Percentiles rank a stretch among this genome's conserved stretches.
These are phyloP conservation scores for Lycaon pictus DNA, from an alignment of 2,113 vertebrate species.

Conservation along the genomic window DNA sequence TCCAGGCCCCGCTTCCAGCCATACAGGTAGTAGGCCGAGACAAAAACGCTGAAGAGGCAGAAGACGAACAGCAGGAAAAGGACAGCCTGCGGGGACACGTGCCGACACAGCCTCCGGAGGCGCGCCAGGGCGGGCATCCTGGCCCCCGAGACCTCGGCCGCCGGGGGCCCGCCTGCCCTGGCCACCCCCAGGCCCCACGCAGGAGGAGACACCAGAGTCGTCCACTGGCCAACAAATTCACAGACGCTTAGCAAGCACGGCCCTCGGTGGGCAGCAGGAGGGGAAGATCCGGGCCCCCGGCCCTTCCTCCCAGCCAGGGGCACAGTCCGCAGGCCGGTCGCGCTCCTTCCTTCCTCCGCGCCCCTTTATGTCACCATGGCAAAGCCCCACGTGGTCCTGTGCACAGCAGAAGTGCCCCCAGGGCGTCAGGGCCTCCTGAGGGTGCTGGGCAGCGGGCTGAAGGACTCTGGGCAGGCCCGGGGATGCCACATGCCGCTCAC, in stretches of 20 bases:
- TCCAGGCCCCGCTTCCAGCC: slow-evolving; percentile 97
- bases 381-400: slow-evolving; percentile 89
- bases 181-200: slow-evolving; percentile 67
- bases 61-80: slow-evolving; percentile 96
- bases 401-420: slow-evolving; percentile 85
- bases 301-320: slow-evolving; percentile 79
- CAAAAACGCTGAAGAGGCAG: slow-evolving; percentile 96
- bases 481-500: slow-evolving; percentile 63
- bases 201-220: slow-evolving; percentile 11
- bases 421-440: slow-evolving; percentile 81
- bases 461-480: background rate
- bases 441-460: background rate
- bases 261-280: slow-evolving; percentile 54
- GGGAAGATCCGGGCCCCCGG: slow-evolving; percentile 24
- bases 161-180: slow-evolving; percentile 80
- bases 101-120: slow-evolving; percentile 95
- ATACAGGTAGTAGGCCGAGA: slow-evolving; percentile 99
- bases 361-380: slow-evolving; percentile 99
- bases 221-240: slow-evolving; percentile 85
- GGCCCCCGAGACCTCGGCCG: slow-evolving; percentile 82
- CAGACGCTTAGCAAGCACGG: slow-evolving; percentile 79
- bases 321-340: slow-evolving; percentile 73
- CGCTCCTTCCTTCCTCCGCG: slow-evolving; percentile 84
- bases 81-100: slow-evolving; percentile 96
- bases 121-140: slow-evolving; percentile 91